Evolutionary conservation across 1,140 invertebrate species (phyloP), one percentile per base, ranked within the genome.

Genomic region (Phocides pigmalion): DNA sequence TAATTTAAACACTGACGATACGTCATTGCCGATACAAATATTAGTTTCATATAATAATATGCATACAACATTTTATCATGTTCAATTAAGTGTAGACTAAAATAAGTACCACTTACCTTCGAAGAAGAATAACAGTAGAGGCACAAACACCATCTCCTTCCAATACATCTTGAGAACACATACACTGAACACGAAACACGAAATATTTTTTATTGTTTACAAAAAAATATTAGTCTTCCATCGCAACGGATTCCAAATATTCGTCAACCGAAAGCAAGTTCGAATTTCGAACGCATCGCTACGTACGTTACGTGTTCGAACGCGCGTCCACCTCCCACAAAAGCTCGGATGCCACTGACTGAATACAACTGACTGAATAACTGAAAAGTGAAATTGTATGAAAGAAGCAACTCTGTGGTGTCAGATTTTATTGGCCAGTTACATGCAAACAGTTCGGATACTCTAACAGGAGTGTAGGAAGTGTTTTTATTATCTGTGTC

Each of bases 91-190:
- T n/a, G n/a, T n/a, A n/a, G n/a, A n/a, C n/a, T n/a, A n/a, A n/a
- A n/a, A n/a, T n/a, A n/a, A n/a, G n/a, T n/a, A n/a, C n/a, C 44
- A 62, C 74, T 72, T 62, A 76, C 74, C 70, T 54, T 76, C 42
- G 37, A 76, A 70, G 17, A 72, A 44, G 47, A 68, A 67, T 17
- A 73, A 42, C 56, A 73, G 49, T 12, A 70, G n/a, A 11, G 64
- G 12, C 4, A 42, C 62, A 46, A 69, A 53, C 6, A 66, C 22
- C 25, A 66, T 66, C 61, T 66, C 58, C 44, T 56, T 51, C 64
- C 37, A 64, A 66, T 70, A 70, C 68, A 71, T 71, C 42, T 59
- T 59, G 42, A 47, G 22, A 59, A 59, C 56, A 59, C 50, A 39
- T 20, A 46, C 56, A 59, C 56, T 47, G 56, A 12, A 16, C 56